These are phyloP conservation scores for Invenusta paracnida DNA, from an alignment of 2,888 invertebrate species.

Conservation along the genomic window DNA sequence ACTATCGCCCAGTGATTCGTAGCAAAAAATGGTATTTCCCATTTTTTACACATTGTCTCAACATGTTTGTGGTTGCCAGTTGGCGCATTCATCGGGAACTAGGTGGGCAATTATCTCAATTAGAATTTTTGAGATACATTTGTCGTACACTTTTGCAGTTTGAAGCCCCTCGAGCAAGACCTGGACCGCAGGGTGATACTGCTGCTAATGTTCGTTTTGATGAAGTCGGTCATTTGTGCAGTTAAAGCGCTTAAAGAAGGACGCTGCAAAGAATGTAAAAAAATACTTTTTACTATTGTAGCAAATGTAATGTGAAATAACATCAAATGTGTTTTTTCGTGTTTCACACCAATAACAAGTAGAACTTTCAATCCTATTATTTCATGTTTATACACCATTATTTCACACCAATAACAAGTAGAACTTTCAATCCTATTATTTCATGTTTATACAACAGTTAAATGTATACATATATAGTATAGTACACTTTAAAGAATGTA, in stretches of 20 bases:
- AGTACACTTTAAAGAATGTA: neutral
- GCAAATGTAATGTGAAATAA: neutral
- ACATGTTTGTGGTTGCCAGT: constrained; percentile 20
- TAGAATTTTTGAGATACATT: neutral
- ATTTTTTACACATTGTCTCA: constrained; percentile 6
- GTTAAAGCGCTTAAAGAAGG: neutral
- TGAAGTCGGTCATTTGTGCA: neutral
- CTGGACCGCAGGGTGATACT: neutral
- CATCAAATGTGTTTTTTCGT: neutral
- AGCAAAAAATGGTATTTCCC: constrained; percentile 3
- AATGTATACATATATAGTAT: neutral
- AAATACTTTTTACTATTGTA: neutral
- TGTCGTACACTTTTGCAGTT: neutral
- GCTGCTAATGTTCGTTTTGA: neutral
- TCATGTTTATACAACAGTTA: neutral
- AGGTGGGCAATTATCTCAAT: neutral
- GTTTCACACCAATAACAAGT: neutral
- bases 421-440: neutral
- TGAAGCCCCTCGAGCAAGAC: neutral
- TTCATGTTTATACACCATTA: neutral
- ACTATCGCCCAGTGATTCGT: constrained; percentile 14
- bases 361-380: neutral
- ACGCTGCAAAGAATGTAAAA: neutral
- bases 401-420: neutral
- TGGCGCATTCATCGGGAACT: constrained; percentile 25